Conservation (phyloP, 2,888 invertebrate species). For the Tyria jacobaeae region DNA sequence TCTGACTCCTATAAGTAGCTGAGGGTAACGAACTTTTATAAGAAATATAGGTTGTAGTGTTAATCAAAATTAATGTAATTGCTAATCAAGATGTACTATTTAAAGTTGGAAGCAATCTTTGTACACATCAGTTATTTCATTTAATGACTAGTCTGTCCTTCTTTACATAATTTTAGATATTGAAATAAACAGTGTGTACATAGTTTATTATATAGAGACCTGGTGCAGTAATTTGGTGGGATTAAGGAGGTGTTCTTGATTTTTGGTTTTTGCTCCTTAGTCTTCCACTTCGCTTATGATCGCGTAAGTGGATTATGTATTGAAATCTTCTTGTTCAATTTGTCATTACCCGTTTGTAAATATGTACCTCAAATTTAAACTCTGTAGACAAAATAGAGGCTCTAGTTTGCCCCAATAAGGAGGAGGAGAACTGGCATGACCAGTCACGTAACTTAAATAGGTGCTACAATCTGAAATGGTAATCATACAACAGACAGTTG, state of each 20-base stretch:
- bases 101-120: neutral
- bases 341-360: too few relatives aligned
- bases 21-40: neutral
- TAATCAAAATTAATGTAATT: constrained; percentile 3
- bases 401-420: too few relatives aligned
- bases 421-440: neutral
- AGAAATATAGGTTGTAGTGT: neutral
- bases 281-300: too few relatives aligned
- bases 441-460: neutral
- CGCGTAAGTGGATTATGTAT: too few relatives aligned
- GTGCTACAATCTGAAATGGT: neutral
- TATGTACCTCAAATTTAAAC: too few relatives aligned
- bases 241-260: neutral
- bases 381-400: neutral
- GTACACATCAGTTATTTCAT: neutral
- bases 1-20: neutral
- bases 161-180: too few relatives aligned
- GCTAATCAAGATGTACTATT: neutral
- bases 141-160: neutral
- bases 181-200: too few relatives aligned
- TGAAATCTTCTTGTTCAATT: too few relatives aligned
- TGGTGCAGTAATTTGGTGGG: too few relatives aligned
- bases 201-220: too few relatives aligned
- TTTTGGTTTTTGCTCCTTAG: too few relatives aligned
- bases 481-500: neutral